A percentile compares a stretch with the other conserved stretches of the same genome.
Conservation (phyloP, 2,888 invertebrate genomes). For the Trichogramma dendrolimi region DNA sequence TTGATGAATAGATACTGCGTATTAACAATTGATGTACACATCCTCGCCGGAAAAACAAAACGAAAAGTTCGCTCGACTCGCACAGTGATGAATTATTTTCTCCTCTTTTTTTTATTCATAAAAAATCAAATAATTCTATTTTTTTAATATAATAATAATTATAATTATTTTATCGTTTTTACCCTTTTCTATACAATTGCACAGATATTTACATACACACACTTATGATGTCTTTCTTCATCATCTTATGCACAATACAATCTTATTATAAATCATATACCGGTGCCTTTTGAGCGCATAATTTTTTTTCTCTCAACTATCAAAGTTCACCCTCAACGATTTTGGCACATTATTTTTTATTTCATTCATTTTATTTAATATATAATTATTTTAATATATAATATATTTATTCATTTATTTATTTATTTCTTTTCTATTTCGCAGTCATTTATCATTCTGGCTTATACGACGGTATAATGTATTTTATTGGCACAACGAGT, state of each 20-base stretch:
- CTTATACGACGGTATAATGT: conserved; percentile 22
- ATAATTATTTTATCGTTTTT: conserved; percentile 31
- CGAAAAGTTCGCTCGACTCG: conserved; percentile 17
- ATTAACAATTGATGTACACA: conserved; percentile 18
- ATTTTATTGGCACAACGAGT: conserved; percentile 30
- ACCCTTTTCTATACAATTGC: conserved; percentile 49
- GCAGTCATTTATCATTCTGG: conserved; percentile 21
- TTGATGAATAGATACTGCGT: too few relatives aligned
- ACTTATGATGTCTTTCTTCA: conserved; percentile 43
- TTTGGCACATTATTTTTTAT: conserved; percentile 43
- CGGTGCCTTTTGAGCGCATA: conserved; percentile 45
- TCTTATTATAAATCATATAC: too few relatives aligned
- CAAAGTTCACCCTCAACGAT: conserved; percentile 33
- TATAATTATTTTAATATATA: conserved; percentile 14
- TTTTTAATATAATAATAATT: conserved; percentile 23
- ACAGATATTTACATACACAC: conserved; percentile 50
- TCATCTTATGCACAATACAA: conserved; percentile 14
- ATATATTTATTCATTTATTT: conserved; percentile 18
- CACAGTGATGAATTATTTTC: not conserved
- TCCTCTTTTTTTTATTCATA: conserved; percentile 11
- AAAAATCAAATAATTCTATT: not conserved
- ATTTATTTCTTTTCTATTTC: conserved; percentile 25
- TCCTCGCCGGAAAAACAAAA: conserved; percentile 16
- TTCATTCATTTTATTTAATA: not conserved
- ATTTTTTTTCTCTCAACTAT: conserved; percentile 32